Conservation (phyloP, 1,140 invertebrate species). For the Galleria mellonella region DNA sequence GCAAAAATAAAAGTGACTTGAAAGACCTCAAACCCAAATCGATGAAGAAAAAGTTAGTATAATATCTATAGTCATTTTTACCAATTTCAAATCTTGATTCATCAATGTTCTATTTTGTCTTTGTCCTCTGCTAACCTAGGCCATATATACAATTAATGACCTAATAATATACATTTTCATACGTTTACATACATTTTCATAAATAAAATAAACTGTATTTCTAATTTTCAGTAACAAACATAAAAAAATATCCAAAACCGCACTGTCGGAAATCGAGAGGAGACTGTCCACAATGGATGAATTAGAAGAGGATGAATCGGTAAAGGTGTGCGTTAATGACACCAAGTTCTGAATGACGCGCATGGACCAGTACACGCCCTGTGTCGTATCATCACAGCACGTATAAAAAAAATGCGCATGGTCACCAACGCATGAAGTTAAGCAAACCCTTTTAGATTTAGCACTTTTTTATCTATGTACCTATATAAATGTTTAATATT, state of each 20-base stretch:
- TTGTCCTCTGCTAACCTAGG: too few species aligned
- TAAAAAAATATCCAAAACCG: slow-evolving; percentile 67
- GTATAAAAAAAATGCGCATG: slow-evolving; percentile 33
- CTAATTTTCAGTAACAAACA: slow-evolving; percentile 59
- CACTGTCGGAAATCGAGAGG: slow-evolving; percentile 69
- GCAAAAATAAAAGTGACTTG: slow-evolving; percentile 36
- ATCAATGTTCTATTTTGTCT: too few species aligned
- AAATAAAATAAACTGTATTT: too few species aligned
- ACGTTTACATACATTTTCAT: too few species aligned
- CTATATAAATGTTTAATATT: slow-evolving; percentile 8
- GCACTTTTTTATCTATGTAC: slow-evolving; percentile 2
- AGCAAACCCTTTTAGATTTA: slow-evolving; percentile 5
- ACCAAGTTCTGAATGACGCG: slow-evolving; percentile 53
- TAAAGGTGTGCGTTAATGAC: slow-evolving; percentile 74
- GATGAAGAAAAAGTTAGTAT: slow-evolving; percentile 65
- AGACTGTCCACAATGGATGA: slow-evolving; percentile 69
- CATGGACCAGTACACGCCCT: slow-evolving; percentile 28
- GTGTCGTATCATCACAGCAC: slow-evolving; percentile 20
- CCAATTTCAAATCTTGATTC: too few species aligned
- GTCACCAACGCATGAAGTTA: slow-evolving; percentile 7
- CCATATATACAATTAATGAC: too few species aligned
- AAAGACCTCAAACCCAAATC: slow-evolving; percentile 57
- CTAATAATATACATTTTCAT: too few species aligned
- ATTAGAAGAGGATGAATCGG: slow-evolving; percentile 71
- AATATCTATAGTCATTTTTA: too few species aligned